Conservation (phyloP, 2,797 vertebrate species). For the Melanogrammus aeglefinus region DNA sequence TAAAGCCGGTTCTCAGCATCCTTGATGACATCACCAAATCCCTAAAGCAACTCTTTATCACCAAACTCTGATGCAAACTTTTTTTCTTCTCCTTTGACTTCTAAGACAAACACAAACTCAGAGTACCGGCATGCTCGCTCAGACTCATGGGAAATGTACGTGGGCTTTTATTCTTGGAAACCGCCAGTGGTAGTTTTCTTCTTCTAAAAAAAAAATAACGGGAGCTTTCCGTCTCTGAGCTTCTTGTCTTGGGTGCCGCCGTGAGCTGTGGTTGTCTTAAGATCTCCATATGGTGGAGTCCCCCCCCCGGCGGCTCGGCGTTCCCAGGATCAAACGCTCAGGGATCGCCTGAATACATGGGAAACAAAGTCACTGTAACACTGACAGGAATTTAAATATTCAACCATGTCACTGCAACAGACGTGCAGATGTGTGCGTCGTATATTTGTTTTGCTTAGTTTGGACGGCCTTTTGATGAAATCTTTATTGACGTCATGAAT, state of each 20-base stretch:
- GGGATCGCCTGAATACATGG: no score
- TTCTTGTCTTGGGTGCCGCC: no score
- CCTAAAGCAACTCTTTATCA: not conserved
- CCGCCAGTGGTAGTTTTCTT: no score
- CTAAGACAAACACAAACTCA: not conserved
- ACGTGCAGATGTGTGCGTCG: constrained; percentile 31
- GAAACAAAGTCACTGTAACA: constrained; percentile 1
- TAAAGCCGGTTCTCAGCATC: no score
- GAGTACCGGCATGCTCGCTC: no score
- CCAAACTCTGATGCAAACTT: not conserved
- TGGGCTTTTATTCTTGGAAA: no score
- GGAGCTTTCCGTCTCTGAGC: not conserved
- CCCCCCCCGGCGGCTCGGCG: no score
- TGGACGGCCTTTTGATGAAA: constrained; percentile 59
- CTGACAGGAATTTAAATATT: constrained; percentile 38
- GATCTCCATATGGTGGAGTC: not conserved
- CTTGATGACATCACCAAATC: not conserved
- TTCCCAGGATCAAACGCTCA: no score
- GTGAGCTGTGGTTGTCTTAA: not conserved
- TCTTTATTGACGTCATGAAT: constrained; percentile 65
- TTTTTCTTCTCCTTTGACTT: not conserved
- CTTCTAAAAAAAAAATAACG: no score
- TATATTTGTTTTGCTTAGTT: constrained; percentile 52
- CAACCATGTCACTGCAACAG: constrained; percentile 32
- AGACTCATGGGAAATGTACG: not conserved